These are phyloP conservation scores for Serranus cabrilla DNA, from an alignment of 2,797 vertebrate genomes.

Conservation along the genomic window DNA sequence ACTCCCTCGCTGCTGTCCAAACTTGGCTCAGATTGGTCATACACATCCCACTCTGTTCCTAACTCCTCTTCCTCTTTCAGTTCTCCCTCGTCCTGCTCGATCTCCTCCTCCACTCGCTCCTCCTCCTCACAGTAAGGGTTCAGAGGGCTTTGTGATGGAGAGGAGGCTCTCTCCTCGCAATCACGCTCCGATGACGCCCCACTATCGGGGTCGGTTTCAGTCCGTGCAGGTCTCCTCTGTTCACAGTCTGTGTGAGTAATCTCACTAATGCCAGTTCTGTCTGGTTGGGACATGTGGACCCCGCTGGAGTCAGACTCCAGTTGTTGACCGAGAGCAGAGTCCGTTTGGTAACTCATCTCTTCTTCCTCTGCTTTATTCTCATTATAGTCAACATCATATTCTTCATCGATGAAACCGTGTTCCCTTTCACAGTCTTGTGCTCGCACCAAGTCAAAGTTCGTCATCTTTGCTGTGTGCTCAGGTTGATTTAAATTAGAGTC, in stretches of 20 bases:
- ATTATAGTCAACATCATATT: slow-evolving; percentile 57
- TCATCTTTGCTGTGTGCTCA: slow-evolving; percentile 45
- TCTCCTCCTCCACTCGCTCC: slow-evolving; percentile 54
- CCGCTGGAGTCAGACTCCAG: slow-evolving; percentile 84
- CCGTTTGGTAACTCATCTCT: slow-evolving; percentile 72
- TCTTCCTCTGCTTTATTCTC: slow-evolving; percentile 63
- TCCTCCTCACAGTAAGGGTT: slow-evolving; percentile 71
- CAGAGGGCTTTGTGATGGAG: slow-evolving; percentile 53
- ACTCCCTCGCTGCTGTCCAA: slow-evolving; percentile 68
- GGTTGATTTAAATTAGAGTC: slow-evolving; percentile 26
- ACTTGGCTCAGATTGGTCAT: slow-evolving; percentile 76
- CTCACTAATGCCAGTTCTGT: slow-evolving; percentile 67
- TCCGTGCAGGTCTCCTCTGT: slow-evolving; percentile 56
- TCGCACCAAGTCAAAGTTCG: slow-evolving; percentile 65
- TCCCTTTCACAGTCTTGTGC: slow-evolving; percentile 75
- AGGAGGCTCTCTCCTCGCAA: slow-evolving; percentile 55
- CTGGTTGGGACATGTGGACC: slow-evolving; percentile 75
- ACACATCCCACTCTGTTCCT: slow-evolving; percentile 69
- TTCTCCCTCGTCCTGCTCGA: slow-evolving; percentile 35
- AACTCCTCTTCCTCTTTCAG: slow-evolving; percentile 57
- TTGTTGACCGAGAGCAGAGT: slow-evolving; percentile 75
- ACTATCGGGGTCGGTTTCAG: slow-evolving; percentile 81
- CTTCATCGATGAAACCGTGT: slow-evolving; percentile 74
- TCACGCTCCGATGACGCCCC: slow-evolving; percentile 79
- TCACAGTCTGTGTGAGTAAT: slow-evolving; percentile 66